A percentile compares a stretch with the other conserved stretches of the same genome.
Conservation (phyloP, 2,888 invertebrate species). For the Dyspetes luteomarginatus region DNA sequence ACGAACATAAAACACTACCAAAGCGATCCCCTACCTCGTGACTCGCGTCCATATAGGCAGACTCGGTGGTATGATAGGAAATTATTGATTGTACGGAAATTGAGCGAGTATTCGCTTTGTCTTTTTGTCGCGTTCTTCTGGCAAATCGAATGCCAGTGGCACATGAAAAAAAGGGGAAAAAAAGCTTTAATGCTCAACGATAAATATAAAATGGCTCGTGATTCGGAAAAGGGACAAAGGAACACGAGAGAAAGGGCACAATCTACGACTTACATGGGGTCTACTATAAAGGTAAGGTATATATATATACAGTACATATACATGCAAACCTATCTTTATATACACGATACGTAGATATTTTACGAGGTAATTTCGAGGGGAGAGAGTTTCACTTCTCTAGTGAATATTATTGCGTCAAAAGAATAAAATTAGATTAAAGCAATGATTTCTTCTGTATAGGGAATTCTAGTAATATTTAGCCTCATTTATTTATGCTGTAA, state of each 20-base stretch:
- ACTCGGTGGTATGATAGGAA: slow-evolving; percentile 14
- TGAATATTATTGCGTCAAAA: neutral
- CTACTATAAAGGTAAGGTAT: too few relatives aligned
- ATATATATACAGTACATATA: slow-evolving; percentile 3
- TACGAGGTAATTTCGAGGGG: neutral
- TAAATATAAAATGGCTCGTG: slow-evolving; percentile 47
- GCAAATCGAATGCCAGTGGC: slow-evolving; percentile 24
- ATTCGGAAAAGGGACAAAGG: slow-evolving; percentile 29
- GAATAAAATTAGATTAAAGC: neutral
- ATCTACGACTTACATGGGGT: neutral
- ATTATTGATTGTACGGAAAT: slow-evolving; percentile 60
- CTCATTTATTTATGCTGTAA: too few relatives aligned
- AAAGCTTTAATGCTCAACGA: slow-evolving; percentile 49
- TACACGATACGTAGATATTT: neutral
- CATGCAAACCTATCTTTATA: neutral
- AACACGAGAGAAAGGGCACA: slow-evolving; percentile 13
- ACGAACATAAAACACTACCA: slow-evolving; percentile 23
- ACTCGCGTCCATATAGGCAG: neutral
- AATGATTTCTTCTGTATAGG: too few relatives aligned
- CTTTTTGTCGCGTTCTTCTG: slow-evolving; percentile 40
- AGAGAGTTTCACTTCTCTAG: neutral
- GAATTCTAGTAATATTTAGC: too few relatives aligned
- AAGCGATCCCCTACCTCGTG: neutral
- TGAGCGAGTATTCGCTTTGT: slow-evolving; percentile 42
- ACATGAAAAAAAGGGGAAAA: slow-evolving; percentile 3